A percentile compares a stretch with the other conserved stretches of the same genome.
These are phyloP conservation scores for Hypothenemus hampei DNA, from an alignment of 1,140 invertebrate genomes.

Conservation along the genomic window DNA sequence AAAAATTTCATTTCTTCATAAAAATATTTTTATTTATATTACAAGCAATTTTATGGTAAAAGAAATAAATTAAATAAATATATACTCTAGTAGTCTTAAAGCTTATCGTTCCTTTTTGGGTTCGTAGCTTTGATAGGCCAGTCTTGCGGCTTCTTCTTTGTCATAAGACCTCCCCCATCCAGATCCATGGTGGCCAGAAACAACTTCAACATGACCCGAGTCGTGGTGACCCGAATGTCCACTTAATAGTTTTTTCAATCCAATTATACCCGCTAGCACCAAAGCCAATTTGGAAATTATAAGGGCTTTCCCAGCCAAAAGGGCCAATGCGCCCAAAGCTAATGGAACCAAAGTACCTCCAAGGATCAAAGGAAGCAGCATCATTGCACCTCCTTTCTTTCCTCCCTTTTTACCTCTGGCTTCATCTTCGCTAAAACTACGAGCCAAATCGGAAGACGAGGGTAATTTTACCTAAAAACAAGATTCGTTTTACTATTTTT, in stretches of 20 bases:
- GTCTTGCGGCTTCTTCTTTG: slow-evolving; percentile 53
- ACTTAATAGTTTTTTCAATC: slow-evolving; percentile 71
- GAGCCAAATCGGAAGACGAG: slow-evolving; percentile 56
- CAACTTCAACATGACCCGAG: slow-evolving; percentile 62
- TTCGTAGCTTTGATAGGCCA: slow-evolving; percentile 60
- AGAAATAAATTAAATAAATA: slow-evolving; percentile 40
- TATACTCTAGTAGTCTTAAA: slow-evolving; percentile 22
- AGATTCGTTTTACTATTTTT: background rate
- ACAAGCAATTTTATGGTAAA: slow-evolving; percentile 18
- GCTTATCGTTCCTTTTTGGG: slow-evolving; percentile 37
- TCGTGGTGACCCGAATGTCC: slow-evolving; percentile 50
- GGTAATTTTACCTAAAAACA: slow-evolving; percentile 57
- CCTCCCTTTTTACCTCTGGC: slow-evolving; percentile 54
- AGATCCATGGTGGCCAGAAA: slow-evolving; percentile 61
- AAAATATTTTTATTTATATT: slow-evolving; percentile 19
- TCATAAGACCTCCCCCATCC: slow-evolving; percentile 67
- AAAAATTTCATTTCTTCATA: background rate
- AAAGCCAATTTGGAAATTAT: slow-evolving; percentile 78
- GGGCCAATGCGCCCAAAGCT: slow-evolving; percentile 70
- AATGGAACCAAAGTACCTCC: slow-evolving; percentile 73
- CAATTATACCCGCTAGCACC: slow-evolving; percentile 74
- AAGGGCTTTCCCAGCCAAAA: slow-evolving; percentile 75
- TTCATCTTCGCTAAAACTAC: slow-evolving; percentile 51
- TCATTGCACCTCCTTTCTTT: slow-evolving; percentile 64
- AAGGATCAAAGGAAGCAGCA: slow-evolving; percentile 70